These are phyloP conservation scores for Melanocharis versteri DNA, from an alignment of 2,113 vertebrate species.

Conservation along the genomic window DNA sequence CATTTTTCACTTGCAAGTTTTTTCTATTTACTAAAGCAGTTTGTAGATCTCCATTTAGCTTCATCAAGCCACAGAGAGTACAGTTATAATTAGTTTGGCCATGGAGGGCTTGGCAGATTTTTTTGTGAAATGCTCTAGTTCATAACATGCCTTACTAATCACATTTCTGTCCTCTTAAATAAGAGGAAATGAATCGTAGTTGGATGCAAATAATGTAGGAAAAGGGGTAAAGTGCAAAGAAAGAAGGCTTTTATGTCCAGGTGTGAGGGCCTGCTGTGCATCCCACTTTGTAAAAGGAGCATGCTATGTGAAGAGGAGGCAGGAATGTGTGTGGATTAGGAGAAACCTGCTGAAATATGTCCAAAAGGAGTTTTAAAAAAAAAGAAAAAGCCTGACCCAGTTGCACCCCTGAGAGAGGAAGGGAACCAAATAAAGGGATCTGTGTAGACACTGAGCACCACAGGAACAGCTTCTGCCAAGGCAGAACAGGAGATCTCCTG, in stretches of 20 bases:
- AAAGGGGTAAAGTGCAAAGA: neutral
- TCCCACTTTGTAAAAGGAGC: neutral
- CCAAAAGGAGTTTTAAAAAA: neutral
- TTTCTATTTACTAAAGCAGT: conserved; percentile 43
- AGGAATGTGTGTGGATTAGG: neutral
- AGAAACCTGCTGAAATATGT: neutral
- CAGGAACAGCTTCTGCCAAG: neutral
- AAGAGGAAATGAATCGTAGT: conserved; percentile 28
- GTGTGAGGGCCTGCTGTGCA: neutral
- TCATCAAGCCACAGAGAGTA: conserved; percentile 36
- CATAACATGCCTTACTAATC: conserved; percentile 52
- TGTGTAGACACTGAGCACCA: neutral
- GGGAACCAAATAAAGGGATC: neutral
- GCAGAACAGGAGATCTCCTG: neutral
- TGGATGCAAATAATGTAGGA: neutral
- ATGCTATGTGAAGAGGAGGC: neutral
- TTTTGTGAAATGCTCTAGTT: conserved; percentile 14
- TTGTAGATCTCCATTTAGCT: conserved; percentile 46
- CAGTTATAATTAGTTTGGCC: conserved; percentile 46
- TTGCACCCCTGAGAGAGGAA: neutral
- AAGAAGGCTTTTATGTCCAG: neutral
- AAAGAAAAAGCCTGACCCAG: neutral
- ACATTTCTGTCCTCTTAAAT: conserved; percentile 47
- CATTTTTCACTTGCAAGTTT: conserved; percentile 14
- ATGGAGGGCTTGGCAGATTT: conserved; percentile 8